These are phyloP conservation scores for Camponotus fellah DNA, from an alignment of 2,888 invertebrate species.

Conservation along the genomic window DNA sequence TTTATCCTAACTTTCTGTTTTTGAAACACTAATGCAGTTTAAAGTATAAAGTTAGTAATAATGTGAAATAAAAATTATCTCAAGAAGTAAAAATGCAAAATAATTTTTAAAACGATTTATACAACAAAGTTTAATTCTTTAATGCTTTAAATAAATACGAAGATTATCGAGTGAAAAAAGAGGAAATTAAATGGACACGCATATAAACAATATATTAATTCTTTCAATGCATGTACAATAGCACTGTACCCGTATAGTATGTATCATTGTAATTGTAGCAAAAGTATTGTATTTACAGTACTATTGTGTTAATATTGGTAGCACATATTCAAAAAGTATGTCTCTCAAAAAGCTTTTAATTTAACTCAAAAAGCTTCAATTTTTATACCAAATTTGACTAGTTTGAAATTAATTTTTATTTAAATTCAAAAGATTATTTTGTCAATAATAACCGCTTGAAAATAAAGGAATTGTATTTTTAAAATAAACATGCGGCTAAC, in stretches of 20 bases:
- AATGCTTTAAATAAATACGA: not conserved
- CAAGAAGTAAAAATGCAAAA: not conserved
- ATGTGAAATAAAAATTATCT: slow-evolving; percentile 12
- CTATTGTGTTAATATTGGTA: no score
- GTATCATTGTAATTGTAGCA: no score
- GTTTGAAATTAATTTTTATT: slow-evolving; percentile 6
- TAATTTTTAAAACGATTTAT: slow-evolving; percentile 21
- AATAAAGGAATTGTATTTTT: not conserved
- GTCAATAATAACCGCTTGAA: not conserved
- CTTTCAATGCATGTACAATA: not conserved
- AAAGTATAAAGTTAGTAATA: not conserved
- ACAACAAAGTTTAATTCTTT: not conserved
- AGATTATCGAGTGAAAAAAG: not conserved
- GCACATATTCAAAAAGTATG: not conserved
- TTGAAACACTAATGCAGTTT: not conserved
- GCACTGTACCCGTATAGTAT: no score
- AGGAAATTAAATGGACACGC: not conserved
- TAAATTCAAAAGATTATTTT: not conserved
- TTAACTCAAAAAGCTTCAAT: not conserved
- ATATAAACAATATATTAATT: not conserved
- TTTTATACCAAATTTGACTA: not conserved
- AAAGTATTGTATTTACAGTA: no score
- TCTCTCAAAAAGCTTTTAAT: not conserved
- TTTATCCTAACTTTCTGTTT: not conserved
- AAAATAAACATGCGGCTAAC: not conserved